Evolutionary conservation across 1,140 invertebrate genomes (phyloP), one percentile per base, ranked within the genome.

Genomic region (Drosophila pectinifera): DNA sequence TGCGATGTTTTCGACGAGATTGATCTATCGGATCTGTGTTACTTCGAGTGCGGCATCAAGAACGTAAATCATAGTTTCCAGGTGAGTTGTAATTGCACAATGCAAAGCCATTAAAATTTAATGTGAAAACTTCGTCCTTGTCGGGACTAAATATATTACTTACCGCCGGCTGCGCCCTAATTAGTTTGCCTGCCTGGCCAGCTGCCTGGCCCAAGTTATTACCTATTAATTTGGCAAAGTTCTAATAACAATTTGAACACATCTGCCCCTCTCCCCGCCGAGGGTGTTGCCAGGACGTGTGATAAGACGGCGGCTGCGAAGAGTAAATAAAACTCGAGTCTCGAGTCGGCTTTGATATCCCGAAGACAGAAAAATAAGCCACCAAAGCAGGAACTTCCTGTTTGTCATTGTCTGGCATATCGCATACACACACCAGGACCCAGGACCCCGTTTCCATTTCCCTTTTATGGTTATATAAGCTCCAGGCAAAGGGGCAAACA

Each of bases 41-140:
- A 97, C 89, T 96, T 96, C 34, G 96, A 97, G 94, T 97, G 96
- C 93, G 96, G 96, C 92, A 96, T 95, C 72, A 97, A 96, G 93
- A 97, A 96, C 94, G 95, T 95, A 76, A 96, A 97, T 93, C 95
- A 97, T 93, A 96, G 96, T 93, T 97, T 97, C 93, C 96, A 97
- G 95, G 96, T 97, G 92, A 93, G 93, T 80, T 26, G 11, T 73
- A 43, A 62, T 61, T 56, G 53, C 61, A 67, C 68, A 62, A 62
- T 70, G 14, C 43, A 26, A 28, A 42, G 34, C 34, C 45, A 79
- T 83, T 55, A 72, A 84, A 65, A 59, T 65, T 34, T 62, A 62
- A 84, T 79, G 49, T 18, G 22, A 13, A 63, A 80, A 84, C 56
- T 84, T 83, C 55, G 61, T 24, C n/a, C 68, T 57, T 14, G 22